Evolutionary conservation across 2,797 vertebrate genomes (phyloP).

Genomic region (Tinamus major): DNA sequence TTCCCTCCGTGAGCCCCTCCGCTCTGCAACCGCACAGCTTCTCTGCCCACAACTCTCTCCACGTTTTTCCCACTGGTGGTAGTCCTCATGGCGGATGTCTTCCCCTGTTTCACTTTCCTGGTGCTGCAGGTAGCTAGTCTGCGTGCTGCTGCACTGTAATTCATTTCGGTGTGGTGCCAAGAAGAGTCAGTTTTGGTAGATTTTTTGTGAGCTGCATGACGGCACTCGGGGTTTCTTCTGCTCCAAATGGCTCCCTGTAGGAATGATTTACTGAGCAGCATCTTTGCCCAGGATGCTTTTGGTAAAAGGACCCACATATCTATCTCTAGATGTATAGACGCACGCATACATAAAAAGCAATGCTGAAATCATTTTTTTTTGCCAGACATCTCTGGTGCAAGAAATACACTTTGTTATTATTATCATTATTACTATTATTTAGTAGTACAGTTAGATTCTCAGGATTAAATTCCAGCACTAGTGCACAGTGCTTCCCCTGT

Average conservation of each 20-base stretch:
- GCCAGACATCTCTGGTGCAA: background rate
- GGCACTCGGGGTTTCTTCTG: background rate
- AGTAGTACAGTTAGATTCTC: background rate
- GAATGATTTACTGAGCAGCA: background rate
- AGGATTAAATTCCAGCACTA: background rate
- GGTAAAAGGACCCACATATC: background rate
- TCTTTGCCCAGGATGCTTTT: background rate
- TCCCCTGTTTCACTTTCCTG: background rate
- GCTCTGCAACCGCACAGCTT: background rate
- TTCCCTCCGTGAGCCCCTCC: background rate
- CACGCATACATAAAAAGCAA: background rate
- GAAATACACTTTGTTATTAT: background rate
- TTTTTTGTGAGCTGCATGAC: background rate
- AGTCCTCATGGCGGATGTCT: accelerated
- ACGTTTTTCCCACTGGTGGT: background rate
- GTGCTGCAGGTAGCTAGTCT: background rate
- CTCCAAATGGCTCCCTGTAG: background rate
- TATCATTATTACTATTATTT: too few species aligned
- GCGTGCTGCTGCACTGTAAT: background rate
- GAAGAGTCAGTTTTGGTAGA: background rate
- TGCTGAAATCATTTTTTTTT: background rate
- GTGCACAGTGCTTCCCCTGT: background rate
- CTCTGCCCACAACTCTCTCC: background rate
- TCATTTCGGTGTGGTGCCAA: background rate
- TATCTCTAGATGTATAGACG: background rate